phyloP scores from a whole-genome alignment of 2,888 invertebrate species.

The Chalcosyrphus nemorum region DNA sequence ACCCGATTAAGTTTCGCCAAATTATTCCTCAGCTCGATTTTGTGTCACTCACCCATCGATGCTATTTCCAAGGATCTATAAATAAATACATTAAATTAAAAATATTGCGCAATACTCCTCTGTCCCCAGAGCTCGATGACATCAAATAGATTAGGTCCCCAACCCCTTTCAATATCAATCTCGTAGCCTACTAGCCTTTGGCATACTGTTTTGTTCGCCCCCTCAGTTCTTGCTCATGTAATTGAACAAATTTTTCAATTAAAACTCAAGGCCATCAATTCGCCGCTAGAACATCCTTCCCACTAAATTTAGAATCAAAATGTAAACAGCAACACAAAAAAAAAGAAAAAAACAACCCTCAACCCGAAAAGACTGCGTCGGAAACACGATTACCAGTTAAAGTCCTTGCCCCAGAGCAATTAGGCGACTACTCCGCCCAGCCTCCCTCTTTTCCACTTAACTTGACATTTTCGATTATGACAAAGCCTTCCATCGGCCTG shows the following conservation, averaged over 20 bases:
- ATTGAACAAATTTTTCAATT: conserved; percentile 20
- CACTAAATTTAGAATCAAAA: not conserved
- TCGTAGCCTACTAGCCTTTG: not conserved
- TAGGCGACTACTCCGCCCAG: not conserved
- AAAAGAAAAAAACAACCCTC: not conserved
- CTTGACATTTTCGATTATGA: conserved; percentile 47
- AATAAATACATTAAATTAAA: not conserved
- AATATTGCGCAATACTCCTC: not conserved
- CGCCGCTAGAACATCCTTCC: not conserved
- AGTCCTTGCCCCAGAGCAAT: conserved; percentile 30
- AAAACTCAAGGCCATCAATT: not conserved
- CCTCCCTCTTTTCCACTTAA: not conserved
- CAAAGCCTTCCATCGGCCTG: conserved; percentile 6
- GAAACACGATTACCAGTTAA: not conserved
- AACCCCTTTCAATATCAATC: not conserved
- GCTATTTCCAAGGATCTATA: not conserved
- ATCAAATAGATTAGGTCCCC: too few species aligned
- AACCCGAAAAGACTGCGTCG: not conserved
- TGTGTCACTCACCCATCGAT: not conserved
- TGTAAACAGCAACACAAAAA: not conserved
- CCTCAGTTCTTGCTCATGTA: conserved; percentile 1
- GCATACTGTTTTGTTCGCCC: not conserved
- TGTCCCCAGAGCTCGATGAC: not conserved
- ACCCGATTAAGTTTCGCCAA: not conserved
- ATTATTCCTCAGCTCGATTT: not conserved